phyloP scores from a whole-genome alignment of 1,140 invertebrate genomes.

The Pentalonia nigronervosa region DNA sequence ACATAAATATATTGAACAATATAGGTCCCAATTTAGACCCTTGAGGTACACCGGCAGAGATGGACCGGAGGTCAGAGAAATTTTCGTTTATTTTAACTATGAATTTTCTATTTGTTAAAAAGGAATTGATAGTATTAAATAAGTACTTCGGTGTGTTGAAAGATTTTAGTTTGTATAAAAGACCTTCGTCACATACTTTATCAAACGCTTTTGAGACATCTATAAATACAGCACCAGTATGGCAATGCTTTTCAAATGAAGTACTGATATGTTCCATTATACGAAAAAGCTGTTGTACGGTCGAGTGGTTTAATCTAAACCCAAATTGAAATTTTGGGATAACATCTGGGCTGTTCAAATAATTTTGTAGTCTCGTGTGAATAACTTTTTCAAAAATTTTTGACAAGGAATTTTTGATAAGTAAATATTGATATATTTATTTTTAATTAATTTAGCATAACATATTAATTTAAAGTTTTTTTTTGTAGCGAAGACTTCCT shows the following conservation, averaged over 20 bases:
- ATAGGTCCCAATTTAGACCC: background rate
- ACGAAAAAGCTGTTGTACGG: background rate
- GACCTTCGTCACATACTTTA: background rate
- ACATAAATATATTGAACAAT: too few relatives aligned
- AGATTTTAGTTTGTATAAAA: background rate
- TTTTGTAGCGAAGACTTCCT: too few relatives aligned
- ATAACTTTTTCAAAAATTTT: background rate
- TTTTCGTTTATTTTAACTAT: background rate
- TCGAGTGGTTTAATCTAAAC: background rate
- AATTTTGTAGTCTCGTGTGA: background rate
- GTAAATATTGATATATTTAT: too few relatives aligned
- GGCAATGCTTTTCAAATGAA: background rate
- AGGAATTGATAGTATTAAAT: slow-evolving; percentile 22
- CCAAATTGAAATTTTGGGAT: background rate
- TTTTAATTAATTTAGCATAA: too few relatives aligned
- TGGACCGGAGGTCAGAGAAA: background rate
- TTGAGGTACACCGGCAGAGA: background rate
- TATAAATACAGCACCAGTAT: background rate
- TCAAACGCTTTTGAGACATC: background rate
- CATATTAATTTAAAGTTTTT: too few relatives aligned
- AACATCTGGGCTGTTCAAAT: background rate
- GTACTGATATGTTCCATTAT: background rate
- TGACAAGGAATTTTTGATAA: background rate
- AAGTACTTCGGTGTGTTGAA: background rate
- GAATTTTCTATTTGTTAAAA: background rate